phyloP scores from a whole-genome alignment of 2,797 vertebrate genomes.

The Emydoidea blandingii region DNA sequence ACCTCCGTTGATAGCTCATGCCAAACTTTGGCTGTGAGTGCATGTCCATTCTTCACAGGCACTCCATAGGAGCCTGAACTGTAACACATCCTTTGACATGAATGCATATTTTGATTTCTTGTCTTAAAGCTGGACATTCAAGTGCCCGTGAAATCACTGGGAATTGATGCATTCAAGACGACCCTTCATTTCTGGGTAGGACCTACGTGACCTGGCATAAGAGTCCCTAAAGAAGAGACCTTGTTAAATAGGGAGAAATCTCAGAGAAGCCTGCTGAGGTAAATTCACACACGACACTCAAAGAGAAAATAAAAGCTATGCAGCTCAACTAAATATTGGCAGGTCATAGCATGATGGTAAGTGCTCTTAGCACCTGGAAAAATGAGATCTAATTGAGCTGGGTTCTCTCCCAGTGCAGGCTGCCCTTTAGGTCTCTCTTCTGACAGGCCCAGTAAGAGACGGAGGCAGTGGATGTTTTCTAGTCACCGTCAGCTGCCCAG shows the following conservation, averaged over 20 bases:
- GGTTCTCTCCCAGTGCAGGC: background rate
- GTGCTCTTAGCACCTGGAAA: background rate
- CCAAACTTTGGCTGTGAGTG: background rate
- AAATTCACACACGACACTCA: background rate
- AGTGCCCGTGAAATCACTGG: background rate
- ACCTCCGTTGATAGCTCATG: background rate
- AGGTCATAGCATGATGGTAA: background rate
- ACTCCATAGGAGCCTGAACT: background rate
- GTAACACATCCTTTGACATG: background rate
- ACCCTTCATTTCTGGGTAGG: background rate
- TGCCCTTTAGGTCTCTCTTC: background rate
- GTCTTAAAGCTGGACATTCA: background rate
- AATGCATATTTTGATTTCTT: background rate
- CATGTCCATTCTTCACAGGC: no score
- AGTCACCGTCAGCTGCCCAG: background rate
- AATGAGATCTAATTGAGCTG: background rate
- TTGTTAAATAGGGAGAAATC: no score
- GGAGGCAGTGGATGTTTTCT: background rate
- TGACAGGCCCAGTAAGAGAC: background rate
- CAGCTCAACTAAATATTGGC: background rate
- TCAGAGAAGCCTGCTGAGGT: no score
- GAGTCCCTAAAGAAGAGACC: no score
- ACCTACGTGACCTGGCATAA: no score
- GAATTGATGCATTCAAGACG: background rate
- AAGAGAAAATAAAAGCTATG: background rate